Evolutionary conservation across 1,140 invertebrate genomes (phyloP).

Genomic region (Drosophila sturtevanti): DNA sequence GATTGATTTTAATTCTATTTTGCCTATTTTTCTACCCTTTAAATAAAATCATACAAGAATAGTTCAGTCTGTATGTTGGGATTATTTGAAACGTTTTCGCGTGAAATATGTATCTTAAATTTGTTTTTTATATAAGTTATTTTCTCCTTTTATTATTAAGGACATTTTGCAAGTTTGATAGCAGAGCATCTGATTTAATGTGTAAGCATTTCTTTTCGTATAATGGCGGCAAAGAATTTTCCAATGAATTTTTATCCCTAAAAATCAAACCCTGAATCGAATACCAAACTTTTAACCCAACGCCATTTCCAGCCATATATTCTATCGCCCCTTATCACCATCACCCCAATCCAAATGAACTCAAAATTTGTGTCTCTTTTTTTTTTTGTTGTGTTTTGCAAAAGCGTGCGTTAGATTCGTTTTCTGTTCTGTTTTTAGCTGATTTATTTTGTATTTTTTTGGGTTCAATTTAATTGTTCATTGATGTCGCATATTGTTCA

Average conservation of each 20-base stretch:
- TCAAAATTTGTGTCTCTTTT: constrained; percentile 25
- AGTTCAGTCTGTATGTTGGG: background rate
- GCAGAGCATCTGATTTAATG: background rate
- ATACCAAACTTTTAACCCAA: background rate
- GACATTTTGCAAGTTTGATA: background rate
- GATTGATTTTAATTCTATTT: constrained; percentile 36
- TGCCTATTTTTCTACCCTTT: background rate
- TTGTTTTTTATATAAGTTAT: too few relatives aligned
- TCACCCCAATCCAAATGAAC: constrained; percentile 5
- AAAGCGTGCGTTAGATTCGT: constrained; percentile 26
- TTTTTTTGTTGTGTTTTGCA: constrained; percentile 34
- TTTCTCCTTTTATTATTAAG: background rate
- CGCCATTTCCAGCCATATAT: background rate
- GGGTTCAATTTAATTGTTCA: constrained; percentile 35
- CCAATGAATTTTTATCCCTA: constrained; percentile 36
- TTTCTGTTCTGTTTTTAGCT: constrained; percentile 31
- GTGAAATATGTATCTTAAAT: too few relatives aligned
- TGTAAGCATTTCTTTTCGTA: background rate
- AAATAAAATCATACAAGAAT: background rate
- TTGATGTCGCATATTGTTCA: constrained; percentile 44
- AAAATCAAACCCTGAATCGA: background rate
- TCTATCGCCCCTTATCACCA: background rate
- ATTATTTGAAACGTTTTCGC: too few relatives aligned
- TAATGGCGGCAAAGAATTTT: constrained; percentile 14
- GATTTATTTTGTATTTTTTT: constrained; percentile 26